Evolutionary conservation across 2,888 invertebrate genomes (phyloP).

Genomic region (Rhingia rostrata): DNA sequence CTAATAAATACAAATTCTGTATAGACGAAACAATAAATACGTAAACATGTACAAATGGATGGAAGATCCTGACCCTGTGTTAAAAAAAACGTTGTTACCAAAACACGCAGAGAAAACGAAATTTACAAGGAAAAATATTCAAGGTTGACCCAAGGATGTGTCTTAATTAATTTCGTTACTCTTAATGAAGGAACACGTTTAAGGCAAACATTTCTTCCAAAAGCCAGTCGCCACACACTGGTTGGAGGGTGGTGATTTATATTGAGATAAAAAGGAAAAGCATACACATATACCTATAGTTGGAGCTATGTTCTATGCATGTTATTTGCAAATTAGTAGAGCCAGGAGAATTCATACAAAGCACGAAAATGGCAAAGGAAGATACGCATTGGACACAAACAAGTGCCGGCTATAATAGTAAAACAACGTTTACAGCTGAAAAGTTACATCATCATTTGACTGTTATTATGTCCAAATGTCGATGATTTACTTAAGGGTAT

Average conservation of each 20-base stretch:
- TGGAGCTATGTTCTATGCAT: too few species aligned
- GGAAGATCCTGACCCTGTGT: slow-evolving; percentile 14
- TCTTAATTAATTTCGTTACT: slow-evolving; percentile 71
- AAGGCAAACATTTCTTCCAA: slow-evolving; percentile 32
- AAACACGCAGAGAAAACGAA: slow-evolving; percentile 61
- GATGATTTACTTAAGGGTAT: too few species aligned
- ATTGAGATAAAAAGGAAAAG: background rate
- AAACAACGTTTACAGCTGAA: too few species aligned
- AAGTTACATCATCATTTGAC: too few species aligned
- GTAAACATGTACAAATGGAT: slow-evolving; percentile 8
- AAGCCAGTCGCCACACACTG: background rate
- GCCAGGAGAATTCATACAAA: slow-evolving; percentile 8
- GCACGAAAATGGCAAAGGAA: background rate
- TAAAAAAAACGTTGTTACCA: slow-evolving; percentile 43
- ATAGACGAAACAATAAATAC: slow-evolving; percentile 27
- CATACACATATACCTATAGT: too few species aligned
- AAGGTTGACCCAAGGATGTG: slow-evolving; percentile 65
- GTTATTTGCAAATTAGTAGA: slow-evolving; percentile 13
- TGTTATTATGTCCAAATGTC: too few species aligned
- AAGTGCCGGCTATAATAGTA: too few species aligned
- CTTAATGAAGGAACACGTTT: slow-evolving; percentile 52
- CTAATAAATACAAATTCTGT: slow-evolving; percentile 50
- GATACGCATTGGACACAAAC: background rate
- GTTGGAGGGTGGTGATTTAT: slow-evolving; percentile 13
- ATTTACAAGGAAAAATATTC: slow-evolving; percentile 55